Evolutionary conservation across 2,113 vertebrate species (phyloP), one percentile per base, ranked within the genome.

Genomic region (Circaetus cinerascens): DNA sequence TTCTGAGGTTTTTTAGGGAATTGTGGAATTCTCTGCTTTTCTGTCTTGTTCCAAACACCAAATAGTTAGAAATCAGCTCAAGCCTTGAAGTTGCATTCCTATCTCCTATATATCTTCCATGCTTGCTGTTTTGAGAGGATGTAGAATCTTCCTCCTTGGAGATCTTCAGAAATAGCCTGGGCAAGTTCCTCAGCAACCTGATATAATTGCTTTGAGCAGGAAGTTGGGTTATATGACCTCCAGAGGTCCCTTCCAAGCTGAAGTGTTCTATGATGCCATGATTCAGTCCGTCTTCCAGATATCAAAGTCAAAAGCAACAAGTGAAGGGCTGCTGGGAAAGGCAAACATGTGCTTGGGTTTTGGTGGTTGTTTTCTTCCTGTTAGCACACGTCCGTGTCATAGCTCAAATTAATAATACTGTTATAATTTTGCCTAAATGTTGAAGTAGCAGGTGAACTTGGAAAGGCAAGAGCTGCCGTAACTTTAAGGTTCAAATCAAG

Each of bases 241-340:
- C 34, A 41, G 40, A 84, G 48, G 9, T 81, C 15, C 15, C 36
- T 38, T 76, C 15, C 40, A 86, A 83, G 48, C 13, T 69, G 72
- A 89, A 51, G 22, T 50, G 5, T 81, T 85, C 36, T 36, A 2
- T 72, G 17, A 29, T 59, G 11, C 43, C 0, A 0, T 36, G 50
- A 69, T 75, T 78, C 62, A 23, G 25, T 88, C 62, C 85, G 11
- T 27, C 19, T 88, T 86, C 21, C 55, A 74, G 19, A 74, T 45
- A 69, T 15, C 36, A 17, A 40, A 88, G 40, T 72, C 48, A 88
- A 73, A 76, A 86, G 43, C 57, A 90, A 8, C 18, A 73, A 59
- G 13, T 34, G 43, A 76, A 55, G 26, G 30, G 8, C 13, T 83
- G 3, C 36, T 88, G 27, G 41, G 36, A 90, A 91, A 90, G 26